phyloP scores from a whole-genome alignment of 2,797 vertebrate genomes.

The Acridotheres tristis region DNA sequence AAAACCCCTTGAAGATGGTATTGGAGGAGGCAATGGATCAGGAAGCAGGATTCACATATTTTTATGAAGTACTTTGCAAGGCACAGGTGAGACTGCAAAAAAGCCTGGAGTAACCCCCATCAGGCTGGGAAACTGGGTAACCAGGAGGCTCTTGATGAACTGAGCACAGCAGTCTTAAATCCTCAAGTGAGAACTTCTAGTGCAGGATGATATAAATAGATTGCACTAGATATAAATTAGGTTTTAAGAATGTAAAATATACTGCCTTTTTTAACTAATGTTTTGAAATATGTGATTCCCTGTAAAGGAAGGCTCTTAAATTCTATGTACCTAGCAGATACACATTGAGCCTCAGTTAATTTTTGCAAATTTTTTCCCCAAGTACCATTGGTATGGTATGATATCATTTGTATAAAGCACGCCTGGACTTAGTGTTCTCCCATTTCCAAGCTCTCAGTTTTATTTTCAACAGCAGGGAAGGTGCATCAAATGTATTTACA shows the following conservation, averaged over 20 bases:
- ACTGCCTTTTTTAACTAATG: not conserved
- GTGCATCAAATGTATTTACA: slow-evolving; percentile 26
- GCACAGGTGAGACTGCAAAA: not conserved
- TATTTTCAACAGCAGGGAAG: not conserved
- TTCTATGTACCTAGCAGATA: not conserved
- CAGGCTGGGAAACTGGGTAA: not conserved
- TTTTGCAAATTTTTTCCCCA: not conserved
- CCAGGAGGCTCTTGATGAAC: not conserved
- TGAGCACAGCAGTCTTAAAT: not conserved
- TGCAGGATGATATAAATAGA: not conserved
- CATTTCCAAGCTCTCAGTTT: not conserved
- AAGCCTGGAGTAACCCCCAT: not conserved
- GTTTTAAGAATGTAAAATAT: not conserved
- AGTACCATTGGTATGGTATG: not conserved
- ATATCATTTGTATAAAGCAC: not conserved
- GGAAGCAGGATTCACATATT: not conserved
- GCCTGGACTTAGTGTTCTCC: not conserved
- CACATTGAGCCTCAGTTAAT: not conserved
- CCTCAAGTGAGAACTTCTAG: not conserved
- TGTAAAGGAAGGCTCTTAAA: not conserved
- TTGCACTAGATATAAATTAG: not conserved
- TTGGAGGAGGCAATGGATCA: not conserved
- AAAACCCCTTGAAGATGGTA: not conserved
- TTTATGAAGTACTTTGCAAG: not conserved
- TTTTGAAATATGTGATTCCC: not conserved